Base-by-base conservation (phyloP, 2,797 vertebrate genomes). In the Onychomys torridus region DNA sequence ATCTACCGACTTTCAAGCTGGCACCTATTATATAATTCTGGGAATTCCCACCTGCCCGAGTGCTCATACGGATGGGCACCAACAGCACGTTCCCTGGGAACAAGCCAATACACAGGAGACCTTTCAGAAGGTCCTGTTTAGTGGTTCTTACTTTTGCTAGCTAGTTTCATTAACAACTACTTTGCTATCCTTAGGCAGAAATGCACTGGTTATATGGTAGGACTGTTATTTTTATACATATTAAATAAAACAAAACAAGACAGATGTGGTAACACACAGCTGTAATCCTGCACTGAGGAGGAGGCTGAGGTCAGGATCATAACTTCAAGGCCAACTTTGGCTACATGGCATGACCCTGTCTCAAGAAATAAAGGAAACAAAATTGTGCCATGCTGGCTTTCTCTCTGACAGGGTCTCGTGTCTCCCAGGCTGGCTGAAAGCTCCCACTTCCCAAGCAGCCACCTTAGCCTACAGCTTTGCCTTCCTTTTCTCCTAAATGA, bases 161-260 rank as follows among this genome's bases (percentile, higher is more conserved):
- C 46, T 73, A 40, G 67, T 55, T 57, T 73, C 40, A 12, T 73
- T 29, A 73, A 25, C 2, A 0, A 67, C 12, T 25, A 49, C 32
- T 19, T 19, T 57, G 37, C 27, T 91, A 27, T 82, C 75, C 29
- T 63, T 88, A 57, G 7, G 49, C 57, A 90, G 65, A 95, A 67
- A 81, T 21, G 2, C 73, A 34, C 29, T 65, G 46, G 52, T 27
- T n/a, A 32, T 67, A 29, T 6, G 11, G 52, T 61, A 10, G 25
- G 49, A 69, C 67, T 61, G 4, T 27, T 59, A 34, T 59, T 82
- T 57, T 77, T 63, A 49, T 1, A 63, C 29, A 49, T 21, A 55
- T 76, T 77, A 78, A 79, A 95, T 57, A 82, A 76, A 94, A 95
- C 40, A 52, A 92, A 69, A 37, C 49, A 46, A 49, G 75, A 21